Percentiles rank a stretch among this genome's conserved stretches.
Evolutionary conservation across 2,888 invertebrate genomes (phyloP).

Genomic region (Physocephala rufipes): DNA sequence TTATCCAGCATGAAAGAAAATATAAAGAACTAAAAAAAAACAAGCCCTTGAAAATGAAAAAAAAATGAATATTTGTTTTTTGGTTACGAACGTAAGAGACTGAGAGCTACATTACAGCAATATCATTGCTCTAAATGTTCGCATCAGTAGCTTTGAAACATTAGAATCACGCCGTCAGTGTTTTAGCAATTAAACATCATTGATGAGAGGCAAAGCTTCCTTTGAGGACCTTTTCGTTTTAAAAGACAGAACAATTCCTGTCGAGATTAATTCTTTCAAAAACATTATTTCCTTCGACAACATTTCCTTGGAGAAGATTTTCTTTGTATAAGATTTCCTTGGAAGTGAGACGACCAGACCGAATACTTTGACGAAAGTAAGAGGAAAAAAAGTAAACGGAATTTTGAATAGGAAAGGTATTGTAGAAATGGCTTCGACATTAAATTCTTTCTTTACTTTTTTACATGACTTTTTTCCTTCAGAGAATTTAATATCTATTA

Average conservation of each 20-base stretch:
- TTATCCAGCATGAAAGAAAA: background rate
- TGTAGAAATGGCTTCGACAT: too few species aligned
- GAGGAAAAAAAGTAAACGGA: background rate
- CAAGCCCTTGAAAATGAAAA: background rate
- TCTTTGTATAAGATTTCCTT: background rate
- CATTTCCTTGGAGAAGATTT: background rate
- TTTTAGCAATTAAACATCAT: conserved; percentile 21
- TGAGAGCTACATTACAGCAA: background rate
- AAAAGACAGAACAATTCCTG: too few species aligned
- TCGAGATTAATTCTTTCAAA: too few species aligned
- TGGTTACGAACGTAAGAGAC: background rate
- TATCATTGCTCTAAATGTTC: background rate
- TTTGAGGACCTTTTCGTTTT: conserved; percentile 17
- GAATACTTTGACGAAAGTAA: background rate
- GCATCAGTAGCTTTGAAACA: conserved; percentile 13
- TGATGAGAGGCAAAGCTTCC: conserved; percentile 13
- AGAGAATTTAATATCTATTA: too few species aligned
- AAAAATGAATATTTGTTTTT: background rate
- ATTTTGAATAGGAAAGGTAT: background rate
- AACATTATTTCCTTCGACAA: conserved; percentile 11
- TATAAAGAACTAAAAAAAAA: background rate
- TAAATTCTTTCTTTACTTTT: too few species aligned
- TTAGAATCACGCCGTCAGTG: background rate
- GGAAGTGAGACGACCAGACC: too few species aligned
- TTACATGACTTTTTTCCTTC: too few species aligned